Evolutionary conservation across 2,113 vertebrate species (phyloP), one percentile per base, ranked within the genome.

Genomic region (Rhadina sibilatrix): DNA sequence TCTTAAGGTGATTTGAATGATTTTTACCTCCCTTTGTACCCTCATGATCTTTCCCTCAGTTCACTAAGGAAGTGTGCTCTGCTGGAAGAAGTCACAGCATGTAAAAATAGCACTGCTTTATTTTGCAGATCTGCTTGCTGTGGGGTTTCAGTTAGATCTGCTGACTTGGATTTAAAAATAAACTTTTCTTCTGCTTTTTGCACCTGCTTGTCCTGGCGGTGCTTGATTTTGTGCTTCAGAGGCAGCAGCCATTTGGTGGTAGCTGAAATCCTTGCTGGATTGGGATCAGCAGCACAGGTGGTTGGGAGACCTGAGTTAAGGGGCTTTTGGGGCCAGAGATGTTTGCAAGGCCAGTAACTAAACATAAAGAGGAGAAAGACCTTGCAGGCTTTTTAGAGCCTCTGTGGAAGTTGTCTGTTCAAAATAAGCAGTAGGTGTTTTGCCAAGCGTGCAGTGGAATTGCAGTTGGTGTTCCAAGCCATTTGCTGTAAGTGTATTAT

Each of bases 171-270:
- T 94, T 89, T 64, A 19, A 91, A 84, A 81, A 93, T 83, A 85
- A 66, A 86, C 17, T 83, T 95, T 79, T 90, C 89, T 96, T 95
- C 95, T 96, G 92, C 88, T 96, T 95, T 95, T 94, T 96, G 96
- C 93, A 94, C 83, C 86, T 95, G 83, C 64, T 93, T 91, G 82
- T 85, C 31, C 64, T 79, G 56, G 23, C 10, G 0, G 5, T 71
- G 78, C 50, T 78, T 63, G 40, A 64, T 89, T 89, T 74, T 78
- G 30, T 78, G 69, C 57, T 92, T 84, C 2, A 10, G 74, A 89
- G 53, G 49, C 80, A 78, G 56, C 72, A 78, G 60, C 81, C 20
- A 2, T 86, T 92, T 81, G 68, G 47, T 86, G 2, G 1, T 52
- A 46, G 53, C 63, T 74, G 74, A 71, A 89, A 75, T 83, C 56